Percentiles rank a stretch among this genome's conserved stretches.
Evolutionary conservation across 2,888 invertebrate genomes (phyloP).

Genomic region (Drosophila mayaguana): DNA sequence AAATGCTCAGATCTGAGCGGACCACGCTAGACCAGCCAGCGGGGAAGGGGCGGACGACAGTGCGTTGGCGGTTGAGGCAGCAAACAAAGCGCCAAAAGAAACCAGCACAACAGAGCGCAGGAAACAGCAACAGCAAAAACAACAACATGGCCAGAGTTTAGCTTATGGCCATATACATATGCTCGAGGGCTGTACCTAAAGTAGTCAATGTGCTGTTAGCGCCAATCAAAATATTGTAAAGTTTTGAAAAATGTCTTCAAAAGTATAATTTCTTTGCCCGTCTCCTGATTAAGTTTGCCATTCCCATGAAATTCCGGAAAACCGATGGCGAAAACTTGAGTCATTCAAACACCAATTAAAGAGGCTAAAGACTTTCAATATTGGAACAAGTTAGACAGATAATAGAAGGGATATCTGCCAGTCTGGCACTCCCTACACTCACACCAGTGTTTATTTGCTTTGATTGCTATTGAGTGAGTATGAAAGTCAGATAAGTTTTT

Average conservation of each 20-base stretch:
- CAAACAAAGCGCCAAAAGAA: slow-evolving; percentile 38
- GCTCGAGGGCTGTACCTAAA: slow-evolving; percentile 9
- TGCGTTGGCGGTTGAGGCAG: slow-evolving; percentile 21
- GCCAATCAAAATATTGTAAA: not conserved
- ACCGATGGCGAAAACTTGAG: too few species aligned
- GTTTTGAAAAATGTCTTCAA: not conserved
- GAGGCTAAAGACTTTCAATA: too few species aligned
- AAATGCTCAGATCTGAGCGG: not conserved
- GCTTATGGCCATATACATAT: slow-evolving; percentile 21
- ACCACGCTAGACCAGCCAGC: not conserved
- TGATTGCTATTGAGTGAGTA: not conserved
- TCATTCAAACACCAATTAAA: too few species aligned
- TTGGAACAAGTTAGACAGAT: too few species aligned
- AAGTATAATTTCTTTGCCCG: too few species aligned
- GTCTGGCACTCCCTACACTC: not conserved
- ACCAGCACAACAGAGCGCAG: slow-evolving; percentile 21
- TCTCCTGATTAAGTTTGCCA: too few species aligned
- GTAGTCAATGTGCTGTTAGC: not conserved
- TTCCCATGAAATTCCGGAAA: too few species aligned
- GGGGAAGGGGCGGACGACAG: not conserved
- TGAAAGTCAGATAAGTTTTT: not conserved
- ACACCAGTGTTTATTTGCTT: not conserved
- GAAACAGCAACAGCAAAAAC: slow-evolving; percentile 11
- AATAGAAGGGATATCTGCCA: not conserved
- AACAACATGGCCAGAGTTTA: slow-evolving; percentile 34